Evolutionary conservation across 2,888 invertebrate species (phyloP).

Genomic region (Andrena fulva): DNA sequence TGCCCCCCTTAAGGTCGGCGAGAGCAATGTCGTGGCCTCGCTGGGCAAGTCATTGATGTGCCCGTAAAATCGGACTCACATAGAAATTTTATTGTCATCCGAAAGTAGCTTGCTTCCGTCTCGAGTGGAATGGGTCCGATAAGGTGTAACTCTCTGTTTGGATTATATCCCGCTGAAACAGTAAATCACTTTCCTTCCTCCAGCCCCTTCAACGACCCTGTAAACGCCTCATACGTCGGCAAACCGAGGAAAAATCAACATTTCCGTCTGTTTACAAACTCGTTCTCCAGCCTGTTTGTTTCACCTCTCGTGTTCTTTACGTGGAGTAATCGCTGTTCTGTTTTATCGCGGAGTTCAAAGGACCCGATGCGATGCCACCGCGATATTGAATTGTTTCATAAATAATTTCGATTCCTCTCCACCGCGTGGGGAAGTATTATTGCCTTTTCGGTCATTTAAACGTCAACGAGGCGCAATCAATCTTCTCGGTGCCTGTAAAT

Average conservation of each 20-base stretch:
- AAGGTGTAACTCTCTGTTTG: background rate
- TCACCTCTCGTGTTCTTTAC: background rate
- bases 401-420: conserved; percentile 23
- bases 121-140: conserved; percentile 22
- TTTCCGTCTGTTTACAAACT: background rate
- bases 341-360: conserved; percentile 8
- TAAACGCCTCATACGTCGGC: background rate
- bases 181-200: conserved; percentile 43
- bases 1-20: conserved; percentile 11
- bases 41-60: conserved; percentile 35
- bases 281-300: background rate
- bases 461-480: background rate
- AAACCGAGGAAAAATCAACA: background rate
- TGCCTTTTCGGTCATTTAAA: conserved; percentile 25
- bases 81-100: conserved; percentile 54
- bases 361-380: background rate
- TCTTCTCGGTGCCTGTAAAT: conserved; percentile 2
- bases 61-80: conserved; percentile 20
- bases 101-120: conserved; percentile 35
- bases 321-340: conserved; percentile 1
- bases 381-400: conserved; percentile 3
- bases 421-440: background rate
- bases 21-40: background rate
- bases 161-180: conserved; percentile 30
- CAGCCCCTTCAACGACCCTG: background rate